These are phyloP conservation scores for Helogale parvula DNA, from an alignment of 2,113 vertebrate genomes.

Conservation along the genomic window DNA sequence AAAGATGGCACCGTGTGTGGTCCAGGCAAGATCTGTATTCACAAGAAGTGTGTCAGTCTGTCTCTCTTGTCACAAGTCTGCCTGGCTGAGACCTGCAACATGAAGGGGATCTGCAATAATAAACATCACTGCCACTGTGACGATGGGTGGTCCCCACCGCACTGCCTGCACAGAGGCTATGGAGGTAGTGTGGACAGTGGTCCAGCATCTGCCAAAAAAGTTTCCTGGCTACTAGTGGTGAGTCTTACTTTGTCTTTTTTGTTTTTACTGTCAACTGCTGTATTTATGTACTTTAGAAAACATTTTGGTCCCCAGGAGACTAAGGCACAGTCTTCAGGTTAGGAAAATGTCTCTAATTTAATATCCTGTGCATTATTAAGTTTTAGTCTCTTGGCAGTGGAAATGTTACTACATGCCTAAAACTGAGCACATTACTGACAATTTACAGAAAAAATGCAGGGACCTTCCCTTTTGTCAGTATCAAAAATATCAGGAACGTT, in stretches of 20 bases:
- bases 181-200: constrained; percentile 93
- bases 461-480: not conserved
- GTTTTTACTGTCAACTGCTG: not conserved
- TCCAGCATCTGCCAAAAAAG: constrained; percentile 78
- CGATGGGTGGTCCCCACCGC: constrained; percentile 87
- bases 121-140: constrained; percentile 93
- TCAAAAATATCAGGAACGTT: not conserved
- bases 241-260: constrained; percentile 10
- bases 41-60: constrained; percentile 52
- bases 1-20: constrained; percentile 69
- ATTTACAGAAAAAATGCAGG: not conserved
- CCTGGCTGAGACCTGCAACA: constrained; percentile 62
- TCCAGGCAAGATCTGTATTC: constrained; percentile 62
- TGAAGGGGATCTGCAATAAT: constrained; percentile 89
- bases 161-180: constrained; percentile 87
- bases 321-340: not conserved
- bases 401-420: not conserved
- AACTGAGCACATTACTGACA: constrained; percentile 1
- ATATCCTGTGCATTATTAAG: not conserved
- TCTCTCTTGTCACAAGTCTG: constrained; percentile 47
- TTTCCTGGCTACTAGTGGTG: not conserved
- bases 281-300: constrained; percentile 1
- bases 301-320: not conserved
- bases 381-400: not conserved
- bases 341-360: constrained; percentile 14